Conservation (phyloP, 1,140 invertebrate species). For the Caenorhabditis remanei region DNA sequence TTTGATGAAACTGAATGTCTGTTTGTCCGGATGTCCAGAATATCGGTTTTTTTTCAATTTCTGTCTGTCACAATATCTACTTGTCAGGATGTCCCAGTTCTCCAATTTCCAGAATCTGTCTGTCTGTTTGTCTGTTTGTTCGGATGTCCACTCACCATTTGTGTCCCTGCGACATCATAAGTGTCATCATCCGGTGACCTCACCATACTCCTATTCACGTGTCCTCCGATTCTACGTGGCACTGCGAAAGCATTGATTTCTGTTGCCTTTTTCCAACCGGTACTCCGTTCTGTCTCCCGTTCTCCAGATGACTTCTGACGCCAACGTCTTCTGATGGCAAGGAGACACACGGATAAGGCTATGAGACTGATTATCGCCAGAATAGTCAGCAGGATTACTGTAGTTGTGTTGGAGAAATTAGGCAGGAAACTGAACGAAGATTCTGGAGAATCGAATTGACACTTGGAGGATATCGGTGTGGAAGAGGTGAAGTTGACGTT, state of each 20-base stretch:
- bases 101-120: neutral
- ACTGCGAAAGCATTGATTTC: neutral
- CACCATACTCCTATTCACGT: neutral
- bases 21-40: no score
- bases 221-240: conserved; percentile 14
- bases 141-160: neutral
- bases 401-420: conserved; percentile 11
- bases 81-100: neutral
- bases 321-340: conserved; percentile 6
- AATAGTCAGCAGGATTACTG: neutral
- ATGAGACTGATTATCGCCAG: neutral
- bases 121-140: neutral
- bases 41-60: no score
- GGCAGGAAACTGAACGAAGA: neutral
- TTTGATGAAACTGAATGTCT: no score
- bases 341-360: neutral
- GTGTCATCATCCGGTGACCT: conserved; percentile 15
- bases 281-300: neutral
- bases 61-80: neutral
- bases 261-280: conserved; percentile 7
- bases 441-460: neutral
- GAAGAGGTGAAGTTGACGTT: neutral
- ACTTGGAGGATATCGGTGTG: neutral
- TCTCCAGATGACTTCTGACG: neutral
- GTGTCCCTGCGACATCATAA: conserved; percentile 22